Conservation (phyloP, 2,113 vertebrate genomes). For the Rhinopomastus cyanomelas region DNA sequence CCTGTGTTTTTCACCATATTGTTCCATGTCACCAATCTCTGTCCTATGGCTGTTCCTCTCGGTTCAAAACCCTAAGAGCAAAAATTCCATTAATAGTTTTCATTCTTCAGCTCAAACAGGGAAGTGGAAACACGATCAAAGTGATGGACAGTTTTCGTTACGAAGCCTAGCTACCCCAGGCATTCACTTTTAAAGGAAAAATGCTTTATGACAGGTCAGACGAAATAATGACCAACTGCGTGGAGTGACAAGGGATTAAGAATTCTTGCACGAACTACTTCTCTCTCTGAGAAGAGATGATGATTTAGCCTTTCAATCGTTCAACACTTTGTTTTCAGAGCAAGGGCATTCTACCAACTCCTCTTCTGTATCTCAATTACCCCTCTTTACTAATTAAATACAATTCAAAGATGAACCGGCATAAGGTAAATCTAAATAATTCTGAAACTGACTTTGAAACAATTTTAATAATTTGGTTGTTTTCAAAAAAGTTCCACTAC, state of each 20-base stretch:
- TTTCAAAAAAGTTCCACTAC: background rate
- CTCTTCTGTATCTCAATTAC: background rate
- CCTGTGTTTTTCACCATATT: conserved; percentile 99
- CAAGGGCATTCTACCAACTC: background rate
- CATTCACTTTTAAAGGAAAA: conserved; percentile 1
- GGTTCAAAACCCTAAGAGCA: conserved; percentile 91
- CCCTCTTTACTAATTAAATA: background rate
- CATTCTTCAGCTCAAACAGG: background rate
- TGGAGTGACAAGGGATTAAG: background rate
- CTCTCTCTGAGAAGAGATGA: background rate
- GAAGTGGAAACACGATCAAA: conserved; percentile 9
- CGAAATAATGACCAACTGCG: background rate
- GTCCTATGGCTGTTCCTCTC: conserved; percentile 93
- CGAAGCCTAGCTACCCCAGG: background rate
- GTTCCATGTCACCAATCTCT: conserved; percentile 97
- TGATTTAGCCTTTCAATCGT: background rate
- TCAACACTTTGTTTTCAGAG: background rate
- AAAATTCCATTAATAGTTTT: conserved; percentile 37
- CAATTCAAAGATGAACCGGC: background rate
- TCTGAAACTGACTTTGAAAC: background rate
- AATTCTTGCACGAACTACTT: background rate
- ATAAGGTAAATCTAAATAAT: background rate
- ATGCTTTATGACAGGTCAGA: conserved; percentile 28
- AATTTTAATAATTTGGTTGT: background rate
- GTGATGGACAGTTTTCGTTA: conserved; percentile 43